Evolutionary conservation across 2,888 invertebrate genomes (phyloP), one percentile per base, ranked within the genome.

Genomic region (Petrophora chlorosata): DNA sequence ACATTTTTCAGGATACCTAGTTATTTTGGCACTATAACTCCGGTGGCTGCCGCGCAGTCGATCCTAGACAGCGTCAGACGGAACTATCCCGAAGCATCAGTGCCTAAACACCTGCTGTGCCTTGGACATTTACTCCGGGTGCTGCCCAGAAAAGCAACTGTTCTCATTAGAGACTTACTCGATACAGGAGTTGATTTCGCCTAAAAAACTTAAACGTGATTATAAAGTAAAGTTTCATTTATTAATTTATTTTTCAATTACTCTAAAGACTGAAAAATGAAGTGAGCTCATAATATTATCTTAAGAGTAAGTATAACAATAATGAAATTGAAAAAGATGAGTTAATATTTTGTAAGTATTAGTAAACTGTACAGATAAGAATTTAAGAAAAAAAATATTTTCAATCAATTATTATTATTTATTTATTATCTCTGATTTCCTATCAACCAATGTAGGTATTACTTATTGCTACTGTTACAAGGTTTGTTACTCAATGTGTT

Each of bases 171-270:
- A 56, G 93, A 93, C 65, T 76, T 93, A 34, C 72, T 93, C 16
- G 93, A 93, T 59, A 93, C 93, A 3, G 93, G 93, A 14, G 92
- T 93, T 22, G 93, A 93, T 79, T 93, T 93, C 76, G 92, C 91
- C 44, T 93, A 65, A 76, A 25, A 35, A 29, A 15, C n/a, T n/a
- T n/a, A n/a, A n/a, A n/a, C n/a, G n/a, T n/a, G n/a, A n/a, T n/a
- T n/a, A n/a, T n/a, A 2, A 8, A 12, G 8, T 29, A 15, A 3
- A n/a, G 3, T 29, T 4, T 12, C 5, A 0, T 12, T 1, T 5
- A 7, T 28, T 12, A 13, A 28, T 3, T 7, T 28, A 15, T 16
- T 8, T 16, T 3, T n/a, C 16, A 16, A 9, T 9, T 14, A 8
- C 2, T n/a, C n/a, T 9, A 16, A 32, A 32, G 32, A 16, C 32